phyloP scores from a whole-genome alignment of 2,888 invertebrate species.

The Drosophila prostipennis region DNA sequence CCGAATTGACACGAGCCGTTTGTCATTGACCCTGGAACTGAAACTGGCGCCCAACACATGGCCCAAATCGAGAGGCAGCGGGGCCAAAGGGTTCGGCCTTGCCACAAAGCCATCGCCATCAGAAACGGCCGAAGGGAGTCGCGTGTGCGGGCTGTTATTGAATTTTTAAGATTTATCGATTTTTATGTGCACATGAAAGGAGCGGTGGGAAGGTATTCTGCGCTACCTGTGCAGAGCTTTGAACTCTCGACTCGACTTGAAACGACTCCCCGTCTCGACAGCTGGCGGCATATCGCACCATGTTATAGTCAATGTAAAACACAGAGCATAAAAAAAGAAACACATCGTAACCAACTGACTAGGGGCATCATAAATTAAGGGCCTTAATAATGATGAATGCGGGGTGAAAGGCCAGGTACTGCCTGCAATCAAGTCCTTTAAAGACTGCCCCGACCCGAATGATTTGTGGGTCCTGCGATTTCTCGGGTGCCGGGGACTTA shows the following conservation, averaged over 20 bases:
- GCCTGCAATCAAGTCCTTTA: constrained; percentile 31
- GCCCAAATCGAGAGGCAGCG: background rate
- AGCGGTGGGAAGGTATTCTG: background rate
- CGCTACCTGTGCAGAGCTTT: constrained; percentile 40
- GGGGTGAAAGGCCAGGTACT: background rate
- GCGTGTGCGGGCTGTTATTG: constrained; percentile 74
- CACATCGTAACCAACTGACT: constrained; percentile 54
- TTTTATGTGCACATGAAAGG: constrained; percentile 56
- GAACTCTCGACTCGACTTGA: constrained; percentile 30
- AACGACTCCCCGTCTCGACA: constrained; percentile 26
- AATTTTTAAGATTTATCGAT: constrained; percentile 80
- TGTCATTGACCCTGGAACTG: constrained; percentile 69
- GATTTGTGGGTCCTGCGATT: constrained; percentile 26
- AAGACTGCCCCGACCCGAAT: constrained; percentile 17
- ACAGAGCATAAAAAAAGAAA: constrained; percentile 61
- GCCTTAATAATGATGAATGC: constrained; percentile 75
- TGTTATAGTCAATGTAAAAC: constrained; percentile 78
- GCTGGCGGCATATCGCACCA: constrained; percentile 64
- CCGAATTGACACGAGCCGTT: constrained; percentile 51
- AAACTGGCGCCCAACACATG: constrained; percentile 2
- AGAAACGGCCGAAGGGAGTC: constrained; percentile 28
- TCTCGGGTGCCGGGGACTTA: background rate
- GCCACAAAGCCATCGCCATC: constrained; percentile 18
- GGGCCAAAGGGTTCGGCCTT: constrained; percentile 39
- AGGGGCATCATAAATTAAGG: constrained; percentile 70